These are phyloP conservation scores for Sakesphorus luctuosus DNA, from an alignment of 2,113 vertebrate species.

Conservation along the genomic window DNA sequence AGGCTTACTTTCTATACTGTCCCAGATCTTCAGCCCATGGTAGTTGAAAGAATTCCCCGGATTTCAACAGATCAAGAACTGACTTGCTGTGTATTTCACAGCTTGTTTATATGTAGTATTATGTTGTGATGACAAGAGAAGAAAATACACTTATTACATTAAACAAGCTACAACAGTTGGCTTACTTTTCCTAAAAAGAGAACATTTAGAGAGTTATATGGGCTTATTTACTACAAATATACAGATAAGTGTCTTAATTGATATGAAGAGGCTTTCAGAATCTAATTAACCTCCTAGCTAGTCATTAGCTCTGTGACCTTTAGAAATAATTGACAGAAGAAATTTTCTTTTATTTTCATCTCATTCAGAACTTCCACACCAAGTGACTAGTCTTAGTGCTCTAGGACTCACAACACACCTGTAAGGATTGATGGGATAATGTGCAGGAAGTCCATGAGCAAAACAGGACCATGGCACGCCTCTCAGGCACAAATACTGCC, in stretches of 20 bases:
- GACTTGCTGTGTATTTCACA: background rate
- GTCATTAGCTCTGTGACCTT: constrained; percentile 98
- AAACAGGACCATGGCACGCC: constrained; percentile 69
- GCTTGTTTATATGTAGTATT: background rate
- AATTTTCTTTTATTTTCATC: constrained; percentile 58
- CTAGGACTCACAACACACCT: constrained; percentile 53
- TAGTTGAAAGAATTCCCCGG: constrained; percentile 11
- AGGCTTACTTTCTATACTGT: constrained; percentile 45
- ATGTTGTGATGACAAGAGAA: constrained; percentile 17
- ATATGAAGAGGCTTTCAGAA: constrained; percentile 90
- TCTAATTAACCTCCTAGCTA: constrained; percentile 96
- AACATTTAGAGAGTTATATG: constrained; percentile 45
- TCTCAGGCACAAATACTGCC: constrained; percentile 37
- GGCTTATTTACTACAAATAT: constrained; percentile 78
- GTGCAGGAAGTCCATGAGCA: constrained; percentile 73
- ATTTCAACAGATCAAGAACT: background rate
- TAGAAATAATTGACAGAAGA: constrained; percentile 95
- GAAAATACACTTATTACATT: constrained; percentile 28
- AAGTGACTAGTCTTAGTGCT: constrained; percentile 70
- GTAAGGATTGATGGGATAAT: constrained; percentile 74
- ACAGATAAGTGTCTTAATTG: constrained; percentile 77
- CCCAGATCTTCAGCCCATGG: constrained; percentile 32
- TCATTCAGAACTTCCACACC: constrained; percentile 78
- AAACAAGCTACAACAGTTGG: constrained; percentile 1
- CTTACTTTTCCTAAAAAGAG: constrained; percentile 57